phyloP scores from a whole-genome alignment of 2,113 vertebrate genomes.

The Diadophis punctatus region DNA sequence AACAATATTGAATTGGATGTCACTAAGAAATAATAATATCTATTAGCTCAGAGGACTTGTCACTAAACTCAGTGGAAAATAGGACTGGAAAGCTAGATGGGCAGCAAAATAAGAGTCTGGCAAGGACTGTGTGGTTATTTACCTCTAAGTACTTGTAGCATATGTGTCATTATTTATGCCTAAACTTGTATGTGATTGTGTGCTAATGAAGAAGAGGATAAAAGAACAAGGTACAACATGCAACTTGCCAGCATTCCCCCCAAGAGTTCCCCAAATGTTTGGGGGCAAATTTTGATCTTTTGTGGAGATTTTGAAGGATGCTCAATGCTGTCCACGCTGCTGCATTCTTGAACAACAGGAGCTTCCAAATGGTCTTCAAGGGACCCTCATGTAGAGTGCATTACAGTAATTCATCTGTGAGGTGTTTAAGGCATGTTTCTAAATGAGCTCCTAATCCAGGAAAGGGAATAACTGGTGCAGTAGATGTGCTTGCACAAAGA shows the following conservation, averaged over 20 bases:
- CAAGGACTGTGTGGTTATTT: not conserved
- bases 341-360: not conserved
- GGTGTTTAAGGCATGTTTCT: not conserved
- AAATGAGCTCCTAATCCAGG: not conserved
- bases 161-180: not conserved
- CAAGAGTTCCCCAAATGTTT: not conserved
- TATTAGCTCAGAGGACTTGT: not conserved
- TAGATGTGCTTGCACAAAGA: not conserved
- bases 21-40: not conserved
- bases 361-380: not conserved
- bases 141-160: not conserved
- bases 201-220: not conserved
- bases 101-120: not conserved
- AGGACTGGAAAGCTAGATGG: not conserved
- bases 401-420: not conserved
- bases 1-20: not conserved
- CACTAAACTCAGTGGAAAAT: not conserved
- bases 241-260: not conserved
- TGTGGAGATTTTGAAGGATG: not conserved
- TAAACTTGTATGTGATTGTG: not conserved
- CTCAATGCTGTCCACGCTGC: not conserved
- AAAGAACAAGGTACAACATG: not conserved
- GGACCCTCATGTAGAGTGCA: not conserved
- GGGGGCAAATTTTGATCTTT: not conserved
- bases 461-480: not conserved